Base-by-base conservation (phyloP, 2,797 vertebrate genomes). In the Vultur gryphus region DNA sequence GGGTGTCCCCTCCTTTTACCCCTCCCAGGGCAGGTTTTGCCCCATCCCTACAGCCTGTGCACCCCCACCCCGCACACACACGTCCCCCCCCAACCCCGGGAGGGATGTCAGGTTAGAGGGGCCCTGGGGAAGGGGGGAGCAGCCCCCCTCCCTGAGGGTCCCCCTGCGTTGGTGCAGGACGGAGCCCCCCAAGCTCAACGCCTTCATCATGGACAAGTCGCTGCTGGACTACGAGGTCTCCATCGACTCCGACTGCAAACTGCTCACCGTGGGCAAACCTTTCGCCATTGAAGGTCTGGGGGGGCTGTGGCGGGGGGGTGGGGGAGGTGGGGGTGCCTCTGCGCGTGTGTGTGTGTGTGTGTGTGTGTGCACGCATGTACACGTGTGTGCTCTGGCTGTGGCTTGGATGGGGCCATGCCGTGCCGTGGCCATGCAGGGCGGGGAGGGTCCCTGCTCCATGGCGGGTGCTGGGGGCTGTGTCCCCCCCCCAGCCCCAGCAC, bases 171-270 rank as follows among this genome's bases (percentile, higher is more conserved):
- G 89, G 43, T 55, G 24, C 98, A 99, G 99, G 98, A 99, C 98
- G n/a, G 98, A 99, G 97, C 99, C 99, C 3, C 98, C 99, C 84
- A 98, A 97, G 57, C 98, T 99, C 61, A 99, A 99, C 1, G 99
- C 99, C 84, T 99, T 99, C 98, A 99, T 99, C 98, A 99, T 99
- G 99, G 99, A 99, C 97, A 99, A 99, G 88, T 98, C 99, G 0
- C 98, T 99, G 33, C 96, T 99, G 84, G 99, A 99, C 95, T 99
- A 99, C 0, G 99, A 99, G 91, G 99, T 99, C 24, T 99, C 99
- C 96, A 99, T 99, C 9, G 99, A 99, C 31, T 98, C 99, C 0
- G 99, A 99, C 97, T 99, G 99, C 97, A 99, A 99, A 84, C 97
- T 99, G 82, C 98, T 99, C 48, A 99, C 99, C 0, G 99, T 99